A percentile compares a stretch with the other conserved stretches of the same genome.
phyloP scores from a whole-genome alignment of 1,140 invertebrate species.

The Galleria mellonella region DNA sequence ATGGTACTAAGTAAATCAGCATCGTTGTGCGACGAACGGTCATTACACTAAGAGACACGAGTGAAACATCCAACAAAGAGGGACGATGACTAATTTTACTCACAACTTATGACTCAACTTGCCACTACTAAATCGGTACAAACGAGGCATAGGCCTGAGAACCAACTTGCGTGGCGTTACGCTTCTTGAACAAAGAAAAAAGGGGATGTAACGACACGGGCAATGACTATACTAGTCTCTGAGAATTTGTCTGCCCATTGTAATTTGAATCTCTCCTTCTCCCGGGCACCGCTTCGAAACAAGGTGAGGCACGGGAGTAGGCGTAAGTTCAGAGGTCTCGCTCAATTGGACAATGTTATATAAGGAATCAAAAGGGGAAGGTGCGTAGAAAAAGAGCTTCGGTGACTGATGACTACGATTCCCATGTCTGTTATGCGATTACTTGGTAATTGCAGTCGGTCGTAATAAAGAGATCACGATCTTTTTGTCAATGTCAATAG shows the following conservation, averaged over 20 bases:
- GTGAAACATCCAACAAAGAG: slow-evolving; percentile 34
- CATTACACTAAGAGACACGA: slow-evolving; percentile 18
- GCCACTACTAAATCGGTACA: slow-evolving; percentile 32
- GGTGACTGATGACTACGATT: slow-evolving; percentile 27
- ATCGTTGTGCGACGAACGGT: slow-evolving; percentile 5
- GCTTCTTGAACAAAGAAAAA: slow-evolving; percentile 59
- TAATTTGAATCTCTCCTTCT: slow-evolving; percentile 20
- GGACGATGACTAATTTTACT: slow-evolving; percentile 43
- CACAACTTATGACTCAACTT: slow-evolving; percentile 34
- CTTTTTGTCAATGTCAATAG: slow-evolving; percentile 3
- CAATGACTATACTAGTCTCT: slow-evolving; percentile 37
- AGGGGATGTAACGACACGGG: slow-evolving; percentile 34
- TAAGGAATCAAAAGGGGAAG: slow-evolving; percentile 28
- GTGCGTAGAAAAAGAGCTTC: slow-evolving; percentile 27
- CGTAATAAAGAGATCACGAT: slow-evolving; percentile 1
- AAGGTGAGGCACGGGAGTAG: slow-evolving; percentile 1
- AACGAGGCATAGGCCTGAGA: slow-evolving; percentile 41
- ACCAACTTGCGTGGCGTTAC: slow-evolving; percentile 53
- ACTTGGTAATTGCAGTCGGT: slow-evolving; percentile 17
- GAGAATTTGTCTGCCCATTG: slow-evolving; percentile 34
- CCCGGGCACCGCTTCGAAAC: slow-evolving; percentile 3
- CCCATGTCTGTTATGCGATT: slow-evolving; percentile 35
- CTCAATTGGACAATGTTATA: slow-evolving; percentile 21
- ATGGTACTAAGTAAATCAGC: slow-evolving; percentile 2
- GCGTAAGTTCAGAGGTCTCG: slow-evolving; percentile 17